phyloP scores from a whole-genome alignment of 2,888 invertebrate species.

The Operophtera brumata region DNA sequence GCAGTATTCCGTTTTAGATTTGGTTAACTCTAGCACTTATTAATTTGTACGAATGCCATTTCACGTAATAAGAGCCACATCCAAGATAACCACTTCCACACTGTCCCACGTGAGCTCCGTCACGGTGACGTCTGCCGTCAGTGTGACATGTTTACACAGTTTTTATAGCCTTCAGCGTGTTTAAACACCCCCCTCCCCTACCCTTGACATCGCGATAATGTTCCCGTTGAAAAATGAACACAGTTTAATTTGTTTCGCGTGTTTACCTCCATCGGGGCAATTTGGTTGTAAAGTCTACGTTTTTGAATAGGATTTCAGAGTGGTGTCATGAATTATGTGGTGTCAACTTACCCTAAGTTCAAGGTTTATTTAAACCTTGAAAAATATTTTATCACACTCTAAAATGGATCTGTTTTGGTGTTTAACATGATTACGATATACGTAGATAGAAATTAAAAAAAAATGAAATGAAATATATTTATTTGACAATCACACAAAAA shows the following conservation, averaged over 20 bases:
- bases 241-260: conserved; percentile 27
- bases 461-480: no score
- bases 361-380: background rate
- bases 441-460: no score
- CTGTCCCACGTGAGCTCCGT: conserved; percentile 20
- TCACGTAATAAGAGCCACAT: background rate
- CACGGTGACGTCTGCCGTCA: conserved; percentile 31
- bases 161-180: conserved; percentile 33
- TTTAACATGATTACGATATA: no score
- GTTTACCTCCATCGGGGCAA: conserved; percentile 14
- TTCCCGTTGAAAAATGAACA: conserved; percentile 40
- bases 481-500: no score
- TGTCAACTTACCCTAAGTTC: no score
- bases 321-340: background rate
- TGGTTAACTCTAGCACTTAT: background rate
- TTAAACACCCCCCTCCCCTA: conserved; percentile 30
- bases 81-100: background rate
- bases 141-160: conserved; percentile 41
- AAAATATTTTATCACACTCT: no score
- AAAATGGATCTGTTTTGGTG: no score
- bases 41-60: no score
- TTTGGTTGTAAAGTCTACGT: conserved; percentile 17
- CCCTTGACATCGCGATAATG: conserved; percentile 34
- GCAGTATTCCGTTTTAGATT: no score
- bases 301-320: conserved; percentile 9